A percentile compares a stretch with the other conserved stretches of the same genome.
phyloP scores from a whole-genome alignment of 2,797 vertebrate genomes.

The Chaunax sp. region DNA sequence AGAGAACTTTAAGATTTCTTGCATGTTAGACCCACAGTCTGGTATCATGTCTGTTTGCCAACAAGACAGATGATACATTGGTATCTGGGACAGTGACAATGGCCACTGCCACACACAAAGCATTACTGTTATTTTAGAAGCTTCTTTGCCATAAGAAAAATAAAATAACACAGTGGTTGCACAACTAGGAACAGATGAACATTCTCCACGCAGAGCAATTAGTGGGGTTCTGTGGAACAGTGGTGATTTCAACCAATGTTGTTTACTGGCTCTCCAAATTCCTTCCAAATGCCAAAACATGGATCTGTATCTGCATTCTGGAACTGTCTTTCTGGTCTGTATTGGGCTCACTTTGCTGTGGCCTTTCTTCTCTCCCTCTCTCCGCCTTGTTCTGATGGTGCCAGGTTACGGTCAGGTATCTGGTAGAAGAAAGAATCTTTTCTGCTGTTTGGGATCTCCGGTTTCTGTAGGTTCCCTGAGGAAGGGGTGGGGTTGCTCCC shows the following conservation, averaged over 20 bases:
- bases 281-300: slow-evolving; percentile 53
- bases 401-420: slow-evolving; percentile 86
- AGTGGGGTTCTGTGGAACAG: slow-evolving; percentile 10
- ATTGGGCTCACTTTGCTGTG: slow-evolving; percentile 61
- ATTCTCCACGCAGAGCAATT: slow-evolving; percentile 25
- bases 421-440: slow-evolving; percentile 85
- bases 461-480: slow-evolving; percentile 80
- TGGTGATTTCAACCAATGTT: slow-evolving; percentile 17
- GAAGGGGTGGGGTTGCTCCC: slow-evolving; percentile 76
- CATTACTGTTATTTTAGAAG: slow-evolving; percentile 58
- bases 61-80: slow-evolving; percentile 45
- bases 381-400: slow-evolving; percentile 69
- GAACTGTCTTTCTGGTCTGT: slow-evolving; percentile 40
- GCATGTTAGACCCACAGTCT: slow-evolving; percentile 20
- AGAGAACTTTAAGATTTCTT: slow-evolving; percentile 11
- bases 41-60: slow-evolving; percentile 31
- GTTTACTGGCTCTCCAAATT: slow-evolving; percentile 47
- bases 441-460: slow-evolving; percentile 82
- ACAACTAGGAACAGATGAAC: slow-evolving; percentile 28
- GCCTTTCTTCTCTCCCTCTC: slow-evolving; percentile 74
- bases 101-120: slow-evolving; percentile 37
- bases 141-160: slow-evolving; percentile 35
- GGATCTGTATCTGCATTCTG: slow-evolving; percentile 40
- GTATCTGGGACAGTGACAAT: slow-evolving; percentile 76
- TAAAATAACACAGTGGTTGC: slow-evolving; percentile 20